Evolutionary conservation across 1,140 invertebrate genomes (phyloP), one percentile per base, ranked within the genome.

Genomic region (Muscidifurax raptorellus): DNA sequence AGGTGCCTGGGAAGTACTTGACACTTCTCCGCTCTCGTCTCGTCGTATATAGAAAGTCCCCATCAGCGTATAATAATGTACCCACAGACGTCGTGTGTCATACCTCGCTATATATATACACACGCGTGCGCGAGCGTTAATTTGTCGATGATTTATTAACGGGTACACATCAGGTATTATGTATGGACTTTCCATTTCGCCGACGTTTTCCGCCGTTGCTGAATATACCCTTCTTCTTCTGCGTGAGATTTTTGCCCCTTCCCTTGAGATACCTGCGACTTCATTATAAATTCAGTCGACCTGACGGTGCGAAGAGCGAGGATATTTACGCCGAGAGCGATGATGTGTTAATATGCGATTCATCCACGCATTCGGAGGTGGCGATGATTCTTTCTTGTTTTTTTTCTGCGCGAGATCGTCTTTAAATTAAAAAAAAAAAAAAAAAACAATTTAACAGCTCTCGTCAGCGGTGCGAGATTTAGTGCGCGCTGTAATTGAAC

Each of bases 141-240:
- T 85, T 81, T 74, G 6, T 47, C 69, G 25, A 84, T 84, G 78
- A 80, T 84, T 84, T 84, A 84, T 79, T 83, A 78, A 71, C 78
- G 78, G 27, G n/a, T 40, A 13, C 15, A 22, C 52, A 18, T n/a
- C n/a, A n/a, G n/a, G n/a, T n/a, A n/a, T n/a, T n/a, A n/a, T 22
- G 52, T 40, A 32, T 67, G 30, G 30, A 84, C 82, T 84, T 84
- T 78, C 82, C 76, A 72, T 79, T 84, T 72, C 76, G 22, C 47
- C 59, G 22, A 52, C 10, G 30, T 67, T 80, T 66, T 67, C 28
- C 28, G 12, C 5, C 4, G 13, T 18, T 18, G n/a, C n/a, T n/a
- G n/a, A n/a, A 13, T 47, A 15, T 13, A 4, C 15, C 22, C 28
- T 22, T 66, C 52, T 64, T 64, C 30, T 28, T 36, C 30, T 13